Conservation (phyloP, 2,797 vertebrate genomes). For the Tokudaia muenninki region DNA sequence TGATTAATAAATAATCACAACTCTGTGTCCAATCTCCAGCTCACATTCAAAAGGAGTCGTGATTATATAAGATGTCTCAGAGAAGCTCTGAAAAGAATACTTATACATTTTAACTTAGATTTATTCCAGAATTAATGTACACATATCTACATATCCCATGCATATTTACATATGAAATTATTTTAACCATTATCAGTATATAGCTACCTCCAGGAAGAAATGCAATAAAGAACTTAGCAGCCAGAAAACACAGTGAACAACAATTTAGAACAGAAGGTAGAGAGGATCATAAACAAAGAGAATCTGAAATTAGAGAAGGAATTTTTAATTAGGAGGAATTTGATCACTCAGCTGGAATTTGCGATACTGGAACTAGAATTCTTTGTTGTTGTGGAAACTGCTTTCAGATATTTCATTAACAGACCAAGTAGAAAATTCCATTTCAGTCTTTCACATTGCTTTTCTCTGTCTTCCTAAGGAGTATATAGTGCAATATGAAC, state of each 20-base stretch:
- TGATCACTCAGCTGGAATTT: constrained; percentile 73
- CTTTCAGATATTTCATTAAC: constrained; percentile 62
- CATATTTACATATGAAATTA: constrained; percentile 67
- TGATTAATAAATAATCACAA: constrained; percentile 78
- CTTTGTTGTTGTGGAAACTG: constrained; percentile 48
- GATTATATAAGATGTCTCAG: background rate
- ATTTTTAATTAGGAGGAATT: constrained; percentile 73
- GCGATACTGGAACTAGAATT: constrained; percentile 26
- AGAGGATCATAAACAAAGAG: constrained; percentile 44
- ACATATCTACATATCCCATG: constrained; percentile 68
- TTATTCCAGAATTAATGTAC: constrained; percentile 31
- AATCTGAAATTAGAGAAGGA: constrained; percentile 72
- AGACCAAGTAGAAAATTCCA: constrained; percentile 69
- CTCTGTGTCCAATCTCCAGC: constrained; percentile 33
- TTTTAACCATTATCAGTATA: constrained; percentile 56
- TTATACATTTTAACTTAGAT: constrained; percentile 70
- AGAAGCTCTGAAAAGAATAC: constrained; percentile 54
- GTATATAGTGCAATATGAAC: background rate
- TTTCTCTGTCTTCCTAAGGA: constrained; percentile 6
- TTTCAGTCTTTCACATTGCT: constrained; percentile 4
- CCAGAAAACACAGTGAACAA: constrained; percentile 39
- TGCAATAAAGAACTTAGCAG: constrained; percentile 38
- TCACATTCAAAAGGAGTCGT: constrained; percentile 53
- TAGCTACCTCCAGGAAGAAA: constrained; percentile 27
- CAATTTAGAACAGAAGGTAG: constrained; percentile 68